Base-by-base conservation (phyloP, 2,113 vertebrate genomes). In the Piprites chloris region DNA sequence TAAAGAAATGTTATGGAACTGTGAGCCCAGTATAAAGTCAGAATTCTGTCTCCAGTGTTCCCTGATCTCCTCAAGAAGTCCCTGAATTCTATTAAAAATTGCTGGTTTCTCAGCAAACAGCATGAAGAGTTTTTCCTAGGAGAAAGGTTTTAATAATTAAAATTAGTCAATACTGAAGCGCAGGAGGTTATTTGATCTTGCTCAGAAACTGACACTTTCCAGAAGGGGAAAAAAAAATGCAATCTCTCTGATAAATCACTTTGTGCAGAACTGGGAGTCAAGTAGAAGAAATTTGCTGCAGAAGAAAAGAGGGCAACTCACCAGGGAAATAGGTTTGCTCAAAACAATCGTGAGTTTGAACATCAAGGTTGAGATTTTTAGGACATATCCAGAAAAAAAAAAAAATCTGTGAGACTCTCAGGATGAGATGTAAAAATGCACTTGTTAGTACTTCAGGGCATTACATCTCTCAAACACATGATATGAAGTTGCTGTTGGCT, bases 71-170 rank as follows among this genome's bases (percentile, higher is more conserved):
- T 92, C 86, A 84, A 90, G 92, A 95, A 93, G 90, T 89, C 96
- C 90, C 95, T 91, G 95, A 97, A 97, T 97, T 95, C 92, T 91
- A 90, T 97, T 85, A 96, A 97, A 97, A 97, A 94, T 87, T 93
- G 82, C 74, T 95, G 85, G 88, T 87, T 96, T 97, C 97, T 97
- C 62, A 11, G 92, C 89, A 97, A 97, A 97, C 89, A 96, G 86
- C 85, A 93, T 59, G 79, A 92, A 94, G 56, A 53, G 37, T 71
- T 95, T 93, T 97, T 97, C 95, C 91, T 97, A 87, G 91, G 91
- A 98, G 93, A 97, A 89, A 90, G 73, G 90, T 97, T 98, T 96
- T 97, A 98, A 98, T 98, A 98, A 98, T 98, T 98, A 97, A 98
- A 98, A 97, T 97, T 96, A 97, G 93, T 96, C 97, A 97, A 94